Evolutionary conservation across 2,888 invertebrate genomes (phyloP).

Genomic region (Graphium colonna): DNA sequence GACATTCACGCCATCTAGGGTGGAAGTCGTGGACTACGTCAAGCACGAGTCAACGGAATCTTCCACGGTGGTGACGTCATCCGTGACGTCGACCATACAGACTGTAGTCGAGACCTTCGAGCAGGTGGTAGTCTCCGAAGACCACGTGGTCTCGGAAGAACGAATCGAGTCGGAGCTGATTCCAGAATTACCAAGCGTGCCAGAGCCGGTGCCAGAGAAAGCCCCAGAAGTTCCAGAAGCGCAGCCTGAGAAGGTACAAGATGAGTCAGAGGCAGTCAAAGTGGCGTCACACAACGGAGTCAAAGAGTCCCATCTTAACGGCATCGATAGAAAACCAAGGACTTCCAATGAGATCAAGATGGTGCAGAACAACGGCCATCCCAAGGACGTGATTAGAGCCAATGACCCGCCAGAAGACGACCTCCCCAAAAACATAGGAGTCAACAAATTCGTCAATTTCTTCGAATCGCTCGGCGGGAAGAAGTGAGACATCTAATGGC

Average conservation of each 20-base stretch:
- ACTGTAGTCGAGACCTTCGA: conserved; percentile 25
- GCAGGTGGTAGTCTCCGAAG: background rate
- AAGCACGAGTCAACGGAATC: conserved; percentile 25
- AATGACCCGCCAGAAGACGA: conserved; percentile 74
- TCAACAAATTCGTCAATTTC: conserved; percentile 73
- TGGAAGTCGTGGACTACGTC: conserved; percentile 21
- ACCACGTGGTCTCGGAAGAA: background rate
- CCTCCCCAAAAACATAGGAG: conserved; percentile 71
- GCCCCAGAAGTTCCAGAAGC: conserved; percentile 34
- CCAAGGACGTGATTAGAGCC: conserved; percentile 67
- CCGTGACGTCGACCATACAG: conserved; percentile 25
- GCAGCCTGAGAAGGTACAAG: background rate
- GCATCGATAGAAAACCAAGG: conserved; percentile 42
- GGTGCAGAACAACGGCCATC: conserved; percentile 54
- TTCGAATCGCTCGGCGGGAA: conserved; percentile 72
- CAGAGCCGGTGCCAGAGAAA: conserved; percentile 41
- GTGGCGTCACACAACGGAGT: conserved; percentile 29
- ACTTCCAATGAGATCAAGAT: conserved; percentile 71
- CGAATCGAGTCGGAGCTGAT: conserved; percentile 30
- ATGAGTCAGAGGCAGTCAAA: conserved; percentile 24
- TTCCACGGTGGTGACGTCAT: conserved; percentile 2
- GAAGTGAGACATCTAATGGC: conserved; percentile 45
- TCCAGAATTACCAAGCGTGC: conserved; percentile 37
- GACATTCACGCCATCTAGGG: conserved; percentile 28
- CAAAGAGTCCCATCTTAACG: conserved; percentile 37